Evolutionary conservation across 2,113 vertebrate species (phyloP), one percentile per base, ranked within the genome.

Genomic region (Entelurus aequoreus): DNA sequence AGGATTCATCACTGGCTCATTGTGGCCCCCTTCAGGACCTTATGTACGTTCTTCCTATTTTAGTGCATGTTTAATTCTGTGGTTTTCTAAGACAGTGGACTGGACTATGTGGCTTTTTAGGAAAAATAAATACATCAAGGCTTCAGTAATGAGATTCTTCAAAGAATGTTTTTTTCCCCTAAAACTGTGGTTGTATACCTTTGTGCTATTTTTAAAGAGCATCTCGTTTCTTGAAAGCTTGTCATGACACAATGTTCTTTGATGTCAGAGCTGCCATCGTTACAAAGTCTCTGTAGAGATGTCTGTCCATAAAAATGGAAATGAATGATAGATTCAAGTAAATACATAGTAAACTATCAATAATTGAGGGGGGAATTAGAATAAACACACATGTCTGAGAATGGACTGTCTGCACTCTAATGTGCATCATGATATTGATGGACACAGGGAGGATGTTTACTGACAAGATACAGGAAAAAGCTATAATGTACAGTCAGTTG

Each of bases 21-120:
- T 83, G 84, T 81, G 83, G 76, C 79, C 84, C 80, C 72, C 81
- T 83, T 81, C 81, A 82, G 81, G 83, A 80, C n/a, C 76, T 72
- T 8, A 62, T 79, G 76, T 65, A 71, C 38, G 75, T 72, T 64
- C 60, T 65, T 74, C 50, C 64, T 71, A 59, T 36, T 68, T 52
- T 38, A 52, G 2, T 53, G n/a, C 14, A 40, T 14, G 35, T 56
- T 21, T 19, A 42, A 9, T 19, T 62, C 61, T 62, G n/a, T 62
- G 3, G 55, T 65, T 40, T 56, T 44, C 42, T 1, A 1, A 4
- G 38, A 51, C 21, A 6, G 3, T 28, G 28, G 28, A 28, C 28
- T 28, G 28, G 28, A 28, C 28, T 13, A 5, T 11, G 10, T 35
- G 12, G 21, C 11, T 6, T 13, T 4, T 13, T 21, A 59, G 38